These are phyloP conservation scores for Corydoras sp. DNA, from an alignment of 2,113 vertebrate species.

Conservation along the genomic window DNA sequence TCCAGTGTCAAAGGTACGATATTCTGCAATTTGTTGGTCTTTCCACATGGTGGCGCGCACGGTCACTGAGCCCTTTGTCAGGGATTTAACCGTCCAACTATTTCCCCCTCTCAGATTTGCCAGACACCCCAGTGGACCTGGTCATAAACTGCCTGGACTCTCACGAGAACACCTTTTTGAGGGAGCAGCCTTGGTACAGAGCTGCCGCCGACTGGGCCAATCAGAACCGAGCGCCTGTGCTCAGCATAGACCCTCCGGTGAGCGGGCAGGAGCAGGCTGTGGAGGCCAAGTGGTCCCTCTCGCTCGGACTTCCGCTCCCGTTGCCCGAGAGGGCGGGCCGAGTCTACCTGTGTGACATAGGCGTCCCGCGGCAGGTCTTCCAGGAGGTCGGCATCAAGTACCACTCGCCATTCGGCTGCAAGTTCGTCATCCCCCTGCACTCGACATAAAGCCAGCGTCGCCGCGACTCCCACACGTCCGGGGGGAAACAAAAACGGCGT, in stretches of 20 bases:
- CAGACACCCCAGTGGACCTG: conserved; percentile 87
- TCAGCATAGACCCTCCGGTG: conserved; percentile 91
- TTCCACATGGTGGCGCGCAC: too few species aligned
- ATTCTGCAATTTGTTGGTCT: not conserved
- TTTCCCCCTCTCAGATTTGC: conserved; percentile 72
- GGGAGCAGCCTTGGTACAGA: conserved; percentile 95
- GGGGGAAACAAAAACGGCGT: too few species aligned
- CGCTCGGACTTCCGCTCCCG: conserved; percentile 83
- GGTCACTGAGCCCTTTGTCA: too few species aligned
- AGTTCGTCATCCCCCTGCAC: conserved; percentile 95
- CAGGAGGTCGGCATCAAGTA: conserved; percentile 94
- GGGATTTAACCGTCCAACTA: too few species aligned
- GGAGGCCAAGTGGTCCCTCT: conserved; percentile 94
- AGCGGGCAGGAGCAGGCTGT: conserved; percentile 80
- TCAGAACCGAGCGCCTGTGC: conserved; percentile 88
- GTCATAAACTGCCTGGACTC: conserved; percentile 98
- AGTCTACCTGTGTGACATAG: conserved; percentile 92
- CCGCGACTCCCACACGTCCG: too few species aligned
- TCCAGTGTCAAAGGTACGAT: conserved; percentile 84
- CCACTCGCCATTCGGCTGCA: conserved; percentile 94
- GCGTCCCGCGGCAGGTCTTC: conserved; percentile 89
- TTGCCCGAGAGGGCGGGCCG: conserved; percentile 84
- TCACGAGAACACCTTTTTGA: conserved; percentile 87
- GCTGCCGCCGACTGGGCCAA: conserved; percentile 94
- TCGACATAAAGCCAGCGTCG: conserved; percentile 63